Conservation (phyloP, 2,113 vertebrate genomes). For the Edolisoma coerulescens region DNA sequence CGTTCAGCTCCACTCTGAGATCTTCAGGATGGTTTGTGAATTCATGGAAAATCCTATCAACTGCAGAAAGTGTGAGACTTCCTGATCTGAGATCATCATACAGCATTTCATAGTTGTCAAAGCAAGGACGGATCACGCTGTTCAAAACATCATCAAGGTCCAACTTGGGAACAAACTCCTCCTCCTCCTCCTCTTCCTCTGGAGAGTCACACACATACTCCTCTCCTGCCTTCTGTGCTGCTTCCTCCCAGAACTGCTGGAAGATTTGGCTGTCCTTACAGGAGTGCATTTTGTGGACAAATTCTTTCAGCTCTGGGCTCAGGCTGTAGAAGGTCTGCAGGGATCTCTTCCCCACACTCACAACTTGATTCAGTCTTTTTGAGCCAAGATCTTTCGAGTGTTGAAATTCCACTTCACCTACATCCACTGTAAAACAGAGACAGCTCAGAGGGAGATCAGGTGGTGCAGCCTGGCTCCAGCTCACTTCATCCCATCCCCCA, state of each 20-base stretch:
- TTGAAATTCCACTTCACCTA: constrained; percentile 50
- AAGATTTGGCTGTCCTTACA: constrained; percentile 81
- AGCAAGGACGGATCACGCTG: constrained; percentile 67
- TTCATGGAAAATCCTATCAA: constrained; percentile 74
- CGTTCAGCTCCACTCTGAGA: constrained; percentile 68
- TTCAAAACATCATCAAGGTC: neutral
- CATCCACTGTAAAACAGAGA: constrained; percentile 71
- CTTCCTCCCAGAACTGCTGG: constrained; percentile 76
- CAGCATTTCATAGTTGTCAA: constrained; percentile 46
- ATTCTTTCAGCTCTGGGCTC: constrained; percentile 49
- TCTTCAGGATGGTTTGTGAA: constrained; percentile 72
- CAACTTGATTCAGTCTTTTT: constrained; percentile 45
- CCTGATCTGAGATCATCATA: constrained; percentile 74
- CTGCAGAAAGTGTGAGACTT: constrained; percentile 73
- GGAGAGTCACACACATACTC: neutral
- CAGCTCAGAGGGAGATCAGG: neutral
- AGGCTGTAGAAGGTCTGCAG: constrained; percentile 72
- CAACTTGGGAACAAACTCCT: neutral
- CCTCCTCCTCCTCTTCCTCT: neutral
- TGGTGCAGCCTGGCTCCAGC: neutral
- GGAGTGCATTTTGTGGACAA: constrained; percentile 50
- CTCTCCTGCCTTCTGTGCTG: neutral
- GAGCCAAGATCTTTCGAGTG: constrained; percentile 59
- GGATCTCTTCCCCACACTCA: constrained; percentile 45
- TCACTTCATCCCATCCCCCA: neutral